A percentile compares a stretch with the other conserved stretches of the same genome.
Conservation (phyloP, 53 echinoderm and acorn worm genomes). For the Stichopus horrens region DNA sequence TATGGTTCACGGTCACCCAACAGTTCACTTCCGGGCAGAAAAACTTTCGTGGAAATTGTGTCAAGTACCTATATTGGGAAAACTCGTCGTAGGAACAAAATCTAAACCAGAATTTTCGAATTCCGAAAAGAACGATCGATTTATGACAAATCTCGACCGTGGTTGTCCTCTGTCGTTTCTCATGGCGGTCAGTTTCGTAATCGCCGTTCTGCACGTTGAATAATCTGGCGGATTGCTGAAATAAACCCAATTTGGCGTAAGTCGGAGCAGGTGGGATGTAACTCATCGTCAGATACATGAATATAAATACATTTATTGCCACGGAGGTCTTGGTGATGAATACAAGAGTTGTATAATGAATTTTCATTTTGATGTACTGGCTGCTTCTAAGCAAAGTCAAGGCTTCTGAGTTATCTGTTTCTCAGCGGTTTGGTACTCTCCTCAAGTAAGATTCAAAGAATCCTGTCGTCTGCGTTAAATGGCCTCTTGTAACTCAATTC, state of each 20-base stretch:
- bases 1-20: slow-evolving; percentile 11
- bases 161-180: not conserved
- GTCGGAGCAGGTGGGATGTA: not conserved
- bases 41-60: slow-evolving; percentile 12
- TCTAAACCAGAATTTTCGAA: slow-evolving; percentile 28
- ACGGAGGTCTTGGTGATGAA: slow-evolving; percentile 21
- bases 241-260: not conserved
- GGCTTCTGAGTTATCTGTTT: no score
- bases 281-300: not conserved
- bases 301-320: not conserved
- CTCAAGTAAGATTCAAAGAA: no score
- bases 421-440: no score
- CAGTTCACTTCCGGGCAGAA: slow-evolving; percentile 5
- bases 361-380: not conserved
- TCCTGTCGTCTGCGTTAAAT: no score
- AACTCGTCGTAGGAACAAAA: slow-evolving; percentile 32
- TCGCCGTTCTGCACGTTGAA: not conserved
- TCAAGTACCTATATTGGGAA: slow-evolving; percentile 11
- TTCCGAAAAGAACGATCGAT: slow-evolving; percentile 22
- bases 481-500: no score
- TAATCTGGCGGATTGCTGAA: slow-evolving; percentile 12
- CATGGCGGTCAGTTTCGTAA: not conserved
- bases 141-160: not conserved
- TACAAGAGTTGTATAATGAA: not conserved
- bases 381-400: no score